Percentiles rank a stretch among this genome's conserved stretches.
phyloP scores from a whole-genome alignment of 2,888 invertebrate species.

The Spialia ferax region DNA sequence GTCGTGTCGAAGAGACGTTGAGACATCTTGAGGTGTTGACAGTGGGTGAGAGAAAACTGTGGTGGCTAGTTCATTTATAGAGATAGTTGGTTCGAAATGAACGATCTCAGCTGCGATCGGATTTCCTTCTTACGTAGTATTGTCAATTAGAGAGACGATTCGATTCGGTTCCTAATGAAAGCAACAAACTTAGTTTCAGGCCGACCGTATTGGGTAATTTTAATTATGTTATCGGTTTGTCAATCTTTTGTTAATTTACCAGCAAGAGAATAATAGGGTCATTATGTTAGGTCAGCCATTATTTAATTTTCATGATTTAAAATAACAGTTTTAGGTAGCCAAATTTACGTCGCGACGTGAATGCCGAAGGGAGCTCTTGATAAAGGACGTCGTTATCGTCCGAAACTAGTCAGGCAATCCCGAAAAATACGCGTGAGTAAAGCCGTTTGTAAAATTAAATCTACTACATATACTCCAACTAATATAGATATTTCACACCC shows the following conservation, averaged over 20 bases:
- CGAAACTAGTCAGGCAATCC: no score
- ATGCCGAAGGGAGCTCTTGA: no score
- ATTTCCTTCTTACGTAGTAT: slow-evolving; percentile 31
- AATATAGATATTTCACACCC: no score
- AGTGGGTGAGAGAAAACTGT: slow-evolving; percentile 62
- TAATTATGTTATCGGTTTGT: slow-evolving; percentile 1
- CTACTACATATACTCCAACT: no score
- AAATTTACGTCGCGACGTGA: no score
- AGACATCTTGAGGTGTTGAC: slow-evolving; percentile 74
- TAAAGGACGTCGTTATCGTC: no score
- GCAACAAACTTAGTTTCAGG: slow-evolving; percentile 8
- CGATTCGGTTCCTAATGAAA: slow-evolving; percentile 21
- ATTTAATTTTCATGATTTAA: neutral
- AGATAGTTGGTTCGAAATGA: slow-evolving; percentile 37
- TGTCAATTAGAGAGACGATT: slow-evolving; percentile 19
- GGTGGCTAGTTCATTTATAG: slow-evolving; percentile 76
- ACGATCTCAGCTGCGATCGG: slow-evolving; percentile 13
- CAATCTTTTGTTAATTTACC: neutral
- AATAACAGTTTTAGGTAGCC: neutral
- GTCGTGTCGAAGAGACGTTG: slow-evolving; percentile 66
- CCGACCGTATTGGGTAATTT: slow-evolving; percentile 1
- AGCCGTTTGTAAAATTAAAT: no score
- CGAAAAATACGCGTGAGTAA: no score
- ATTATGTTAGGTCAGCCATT: no score
- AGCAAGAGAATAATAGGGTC: neutral